These are phyloP conservation scores for Aricia agestis DNA, from an alignment of 1,140 invertebrate species.

Conservation along the genomic window DNA sequence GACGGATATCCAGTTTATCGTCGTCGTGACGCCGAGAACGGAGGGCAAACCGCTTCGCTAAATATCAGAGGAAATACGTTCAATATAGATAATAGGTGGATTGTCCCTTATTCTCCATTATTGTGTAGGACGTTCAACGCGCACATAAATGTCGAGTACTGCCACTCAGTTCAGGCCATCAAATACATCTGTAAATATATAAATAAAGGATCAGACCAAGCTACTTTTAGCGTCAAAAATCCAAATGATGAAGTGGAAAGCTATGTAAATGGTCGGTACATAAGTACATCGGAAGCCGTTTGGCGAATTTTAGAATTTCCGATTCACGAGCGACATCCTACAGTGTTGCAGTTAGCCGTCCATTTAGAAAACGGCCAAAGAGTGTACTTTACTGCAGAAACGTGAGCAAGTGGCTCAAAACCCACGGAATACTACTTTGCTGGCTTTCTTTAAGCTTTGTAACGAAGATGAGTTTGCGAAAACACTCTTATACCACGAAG, in stretches of 20 bases:
- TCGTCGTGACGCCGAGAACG: conserved; percentile 33
- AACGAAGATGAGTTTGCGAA: conserved; percentile 45
- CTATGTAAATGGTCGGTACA: too few species aligned
- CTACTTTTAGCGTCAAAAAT: conserved; percentile 30
- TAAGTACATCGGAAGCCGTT: too few species aligned
- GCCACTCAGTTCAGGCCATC: conserved; percentile 25
- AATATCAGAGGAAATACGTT: conserved; percentile 30
- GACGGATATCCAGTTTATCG: conserved; percentile 34
- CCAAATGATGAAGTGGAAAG: too few species aligned
- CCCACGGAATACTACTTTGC: conserved; percentile 57
- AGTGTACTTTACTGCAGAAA: conserved; percentile 50
- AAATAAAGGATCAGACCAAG: conserved; percentile 28
- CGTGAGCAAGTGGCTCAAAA: conserved; percentile 27
- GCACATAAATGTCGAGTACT: conserved; percentile 23
- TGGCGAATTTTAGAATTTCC: conserved; percentile 63
- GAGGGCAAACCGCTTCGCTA: conserved; percentile 43
- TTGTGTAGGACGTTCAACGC: conserved; percentile 62
- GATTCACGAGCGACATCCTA: conserved; percentile 59
- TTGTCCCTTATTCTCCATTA: conserved; percentile 32
- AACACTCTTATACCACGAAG: conserved; percentile 54
- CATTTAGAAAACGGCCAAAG: conserved; percentile 64
- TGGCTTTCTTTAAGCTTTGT: conserved; percentile 57
- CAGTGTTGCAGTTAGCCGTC: conserved; percentile 60
- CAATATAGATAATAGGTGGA: conserved; percentile 69
- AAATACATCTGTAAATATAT: conserved; percentile 26